A percentile compares a stretch with the other conserved stretches of the same genome.
Evolutionary conservation across 2,888 invertebrate species (phyloP).

Genomic region (Epirrhoe alternata): DNA sequence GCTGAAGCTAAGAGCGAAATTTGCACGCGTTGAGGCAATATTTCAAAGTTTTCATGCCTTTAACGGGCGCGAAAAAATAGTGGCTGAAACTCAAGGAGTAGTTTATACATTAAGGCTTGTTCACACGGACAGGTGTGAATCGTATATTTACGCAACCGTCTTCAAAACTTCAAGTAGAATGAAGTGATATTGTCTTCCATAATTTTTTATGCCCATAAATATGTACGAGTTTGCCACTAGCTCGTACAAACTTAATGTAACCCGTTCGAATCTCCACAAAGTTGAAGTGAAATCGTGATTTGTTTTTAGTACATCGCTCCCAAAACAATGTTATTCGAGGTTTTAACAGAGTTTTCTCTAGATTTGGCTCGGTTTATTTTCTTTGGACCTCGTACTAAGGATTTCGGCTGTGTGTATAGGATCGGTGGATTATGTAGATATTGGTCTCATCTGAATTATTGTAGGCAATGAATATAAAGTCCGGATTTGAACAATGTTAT

Average conservation of each 20-base stretch:
- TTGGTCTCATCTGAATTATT: conserved; percentile 35
- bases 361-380: conserved; percentile 50
- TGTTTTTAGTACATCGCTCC: conserved; percentile 10
- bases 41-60: conserved; percentile 58
- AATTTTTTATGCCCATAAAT: too few species aligned
- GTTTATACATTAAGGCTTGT: not conserved
- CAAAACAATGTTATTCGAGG: conserved; percentile 32
- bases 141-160: not conserved
- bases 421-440: conserved; percentile 46
- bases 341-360: conserved; percentile 26
- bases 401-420: conserved; percentile 53
- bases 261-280: too few species aligned
- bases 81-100: not conserved
- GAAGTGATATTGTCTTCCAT: too few species aligned
- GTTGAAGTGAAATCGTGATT: not conserved
- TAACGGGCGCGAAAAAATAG: conserved; percentile 56
- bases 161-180: too few species aligned
- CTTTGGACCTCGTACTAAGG: conserved; percentile 35
- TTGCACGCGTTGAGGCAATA: conserved; percentile 57
- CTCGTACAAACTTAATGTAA: not conserved
- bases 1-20: conserved; percentile 36
- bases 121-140: not conserved
- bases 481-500: not conserved
- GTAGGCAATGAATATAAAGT: conserved; percentile 35
- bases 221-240: not conserved